Evolutionary conservation across 2,113 vertebrate species (phyloP).

Genomic region (Gymnarchus niloticus): DNA sequence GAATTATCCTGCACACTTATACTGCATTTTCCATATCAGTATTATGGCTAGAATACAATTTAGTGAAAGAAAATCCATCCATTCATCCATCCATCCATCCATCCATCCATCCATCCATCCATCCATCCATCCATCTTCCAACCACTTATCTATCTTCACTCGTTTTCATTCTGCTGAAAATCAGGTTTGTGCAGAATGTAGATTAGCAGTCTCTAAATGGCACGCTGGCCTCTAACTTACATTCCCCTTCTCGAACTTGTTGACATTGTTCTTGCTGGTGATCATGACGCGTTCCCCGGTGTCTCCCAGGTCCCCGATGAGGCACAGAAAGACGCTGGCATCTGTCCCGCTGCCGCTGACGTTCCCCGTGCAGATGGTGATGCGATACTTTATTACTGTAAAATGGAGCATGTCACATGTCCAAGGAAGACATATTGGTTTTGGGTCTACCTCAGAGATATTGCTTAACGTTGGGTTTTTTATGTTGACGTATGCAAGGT

Average conservation of each 20-base stretch:
- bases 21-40: background rate
- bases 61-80: background rate
- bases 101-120: background rate
- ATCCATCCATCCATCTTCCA: background rate
- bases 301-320: conserved; percentile 81
- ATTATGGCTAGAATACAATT: background rate
- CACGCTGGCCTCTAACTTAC: conserved; percentile 63
- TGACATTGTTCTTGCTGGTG: conserved; percentile 84
- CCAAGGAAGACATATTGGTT: background rate
- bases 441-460: background rate
- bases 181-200: background rate
- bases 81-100: background rate
- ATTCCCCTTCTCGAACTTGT: conserved; percentile 90
- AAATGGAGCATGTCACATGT: background rate
- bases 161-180: background rate
- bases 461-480: background rate
- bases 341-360: conserved; percentile 82
- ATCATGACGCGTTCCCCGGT: conserved; percentile 82
- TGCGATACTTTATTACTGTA: conserved; percentile 82
- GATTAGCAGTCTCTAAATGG: background rate
- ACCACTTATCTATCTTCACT: background rate
- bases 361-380: conserved; percentile 82
- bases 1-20: background rate
- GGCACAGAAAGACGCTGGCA: conserved; percentile 82
- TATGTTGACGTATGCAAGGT: background rate